Evolutionary conservation across 2,888 invertebrate species (phyloP).

Genomic region (Hypselothyrea guttata): DNA sequence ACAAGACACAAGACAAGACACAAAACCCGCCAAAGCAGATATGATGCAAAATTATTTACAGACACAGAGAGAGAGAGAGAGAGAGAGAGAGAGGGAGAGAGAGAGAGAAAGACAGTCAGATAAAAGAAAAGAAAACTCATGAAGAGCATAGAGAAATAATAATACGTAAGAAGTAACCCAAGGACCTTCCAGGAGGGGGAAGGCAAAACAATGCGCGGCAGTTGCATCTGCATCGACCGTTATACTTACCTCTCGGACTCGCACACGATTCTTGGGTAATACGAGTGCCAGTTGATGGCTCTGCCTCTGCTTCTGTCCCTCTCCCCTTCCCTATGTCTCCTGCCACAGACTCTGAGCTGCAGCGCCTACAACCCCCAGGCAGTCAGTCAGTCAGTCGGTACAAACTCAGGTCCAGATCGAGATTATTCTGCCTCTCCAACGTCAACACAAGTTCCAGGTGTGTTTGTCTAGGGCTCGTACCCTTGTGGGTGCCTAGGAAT

Average conservation of each 20-base stretch:
- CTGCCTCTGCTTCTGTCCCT: neutral
- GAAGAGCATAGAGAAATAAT: slow-evolving; percentile 46
- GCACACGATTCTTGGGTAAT: slow-evolving; percentile 33
- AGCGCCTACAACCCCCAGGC: slow-evolving; percentile 51
- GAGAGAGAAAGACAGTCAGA: slow-evolving; percentile 25
- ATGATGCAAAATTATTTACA: slow-evolving; percentile 68
- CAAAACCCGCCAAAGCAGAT: slow-evolving; percentile 52
- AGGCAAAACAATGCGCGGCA: slow-evolving; percentile 52
- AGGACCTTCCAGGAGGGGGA: slow-evolving; percentile 14
- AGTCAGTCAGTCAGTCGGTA: slow-evolving; percentile 1
- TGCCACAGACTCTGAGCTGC: slow-evolving; percentile 8
- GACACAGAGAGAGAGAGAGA: slow-evolving; percentile 42
- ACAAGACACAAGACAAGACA: slow-evolving; percentile 49
- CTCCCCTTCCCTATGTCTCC: neutral
- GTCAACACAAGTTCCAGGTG: slow-evolving; percentile 48
- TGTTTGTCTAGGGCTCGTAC: slow-evolving; percentile 56
- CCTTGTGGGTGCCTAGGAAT: slow-evolving; percentile 46
- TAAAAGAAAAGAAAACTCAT: slow-evolving; percentile 37
- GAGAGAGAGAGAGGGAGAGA: no score
- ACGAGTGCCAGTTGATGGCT: slow-evolving; percentile 35
- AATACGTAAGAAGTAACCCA: slow-evolving; percentile 18
- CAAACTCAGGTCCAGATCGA: slow-evolving; percentile 7
- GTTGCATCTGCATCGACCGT: slow-evolving; percentile 55
- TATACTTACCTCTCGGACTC: slow-evolving; percentile 33
- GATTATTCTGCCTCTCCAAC: neutral